Conservation (phyloP, 53 echinoderm and acorn worm species). For the Apostichopus leukothele region DNA sequence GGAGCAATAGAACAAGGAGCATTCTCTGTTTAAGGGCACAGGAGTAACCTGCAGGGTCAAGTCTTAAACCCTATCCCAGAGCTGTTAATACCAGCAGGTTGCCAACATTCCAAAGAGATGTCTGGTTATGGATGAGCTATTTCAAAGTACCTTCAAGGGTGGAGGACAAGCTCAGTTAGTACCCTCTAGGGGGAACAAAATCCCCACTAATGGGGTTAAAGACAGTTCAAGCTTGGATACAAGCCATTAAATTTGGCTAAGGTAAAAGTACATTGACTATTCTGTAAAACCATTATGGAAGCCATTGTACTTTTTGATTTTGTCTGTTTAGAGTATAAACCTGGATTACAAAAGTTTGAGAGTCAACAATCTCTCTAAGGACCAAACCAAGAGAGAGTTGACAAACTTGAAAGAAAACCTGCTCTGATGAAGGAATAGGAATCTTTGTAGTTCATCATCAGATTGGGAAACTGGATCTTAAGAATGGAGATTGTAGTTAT, state of each 20-base stretch:
- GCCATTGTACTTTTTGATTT: too few species aligned
- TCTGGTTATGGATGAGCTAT: background rate
- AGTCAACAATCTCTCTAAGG: too few species aligned
- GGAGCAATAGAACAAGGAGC: background rate
- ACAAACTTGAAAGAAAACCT: too few species aligned
- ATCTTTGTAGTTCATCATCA: too few species aligned
- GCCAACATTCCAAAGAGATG: background rate
- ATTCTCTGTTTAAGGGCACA: background rate
- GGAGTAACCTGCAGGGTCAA: slow-evolving; percentile 5
- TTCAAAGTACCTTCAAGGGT: background rate
- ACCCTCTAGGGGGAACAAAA: background rate
- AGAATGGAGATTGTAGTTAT: too few species aligned
- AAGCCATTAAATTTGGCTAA: background rate
- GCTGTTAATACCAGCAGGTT: background rate
- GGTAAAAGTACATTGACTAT: background rate
- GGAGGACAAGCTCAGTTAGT: background rate
- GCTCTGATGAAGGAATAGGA: too few species aligned
- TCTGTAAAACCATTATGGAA: too few species aligned
- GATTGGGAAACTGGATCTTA: too few species aligned
- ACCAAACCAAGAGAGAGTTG: too few species aligned
- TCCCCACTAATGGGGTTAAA: background rate
- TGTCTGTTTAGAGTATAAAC: too few species aligned
- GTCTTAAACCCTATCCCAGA: slow-evolving; percentile 3
- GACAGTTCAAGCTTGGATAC: background rate
- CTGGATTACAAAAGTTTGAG: too few species aligned